Conservation (phyloP, 2,797 vertebrate species). For the Loriculus beryllinus region DNA sequence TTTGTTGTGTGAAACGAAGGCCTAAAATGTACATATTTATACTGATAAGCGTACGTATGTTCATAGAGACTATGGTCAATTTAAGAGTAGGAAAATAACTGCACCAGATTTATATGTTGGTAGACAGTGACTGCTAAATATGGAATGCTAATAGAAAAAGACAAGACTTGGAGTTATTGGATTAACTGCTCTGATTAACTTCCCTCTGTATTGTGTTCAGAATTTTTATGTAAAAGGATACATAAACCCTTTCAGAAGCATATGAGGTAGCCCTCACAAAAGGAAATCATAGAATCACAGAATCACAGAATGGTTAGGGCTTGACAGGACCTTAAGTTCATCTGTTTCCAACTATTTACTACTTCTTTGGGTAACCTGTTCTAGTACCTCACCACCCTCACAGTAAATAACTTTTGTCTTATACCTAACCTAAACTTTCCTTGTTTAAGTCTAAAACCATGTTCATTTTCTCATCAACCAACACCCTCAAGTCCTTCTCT, state of each 20-base stretch:
- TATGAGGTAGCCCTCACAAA: not conserved
- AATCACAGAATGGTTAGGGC: not conserved
- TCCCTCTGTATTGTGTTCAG: not conserved
- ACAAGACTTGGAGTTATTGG: not conserved
- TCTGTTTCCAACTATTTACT: not conserved
- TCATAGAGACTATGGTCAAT: not conserved
- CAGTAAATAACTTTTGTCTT: not conserved
- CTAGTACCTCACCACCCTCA: not conserved
- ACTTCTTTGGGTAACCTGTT: not conserved
- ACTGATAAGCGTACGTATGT: not conserved
- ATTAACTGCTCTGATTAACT: not conserved
- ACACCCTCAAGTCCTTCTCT: not conserved
- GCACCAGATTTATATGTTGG: not conserved
- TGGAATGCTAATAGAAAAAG: not conserved
- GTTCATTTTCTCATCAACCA: not conserved
- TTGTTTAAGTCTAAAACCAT: not conserved
- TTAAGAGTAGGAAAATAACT: not conserved
- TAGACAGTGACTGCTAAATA: not conserved
- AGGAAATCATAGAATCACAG: not conserved
- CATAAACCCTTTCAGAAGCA: not conserved
- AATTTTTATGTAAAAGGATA: not conserved
- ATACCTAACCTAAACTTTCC: not conserved
- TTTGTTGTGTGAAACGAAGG: constrained; percentile 16
- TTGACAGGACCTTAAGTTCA: not conserved
- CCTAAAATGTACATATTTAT: constrained; percentile 49